Evolutionary conservation across 2,797 vertebrate genomes (phyloP), one percentile per base, ranked within the genome.

Genomic region (Tokudaia muenninki): DNA sequence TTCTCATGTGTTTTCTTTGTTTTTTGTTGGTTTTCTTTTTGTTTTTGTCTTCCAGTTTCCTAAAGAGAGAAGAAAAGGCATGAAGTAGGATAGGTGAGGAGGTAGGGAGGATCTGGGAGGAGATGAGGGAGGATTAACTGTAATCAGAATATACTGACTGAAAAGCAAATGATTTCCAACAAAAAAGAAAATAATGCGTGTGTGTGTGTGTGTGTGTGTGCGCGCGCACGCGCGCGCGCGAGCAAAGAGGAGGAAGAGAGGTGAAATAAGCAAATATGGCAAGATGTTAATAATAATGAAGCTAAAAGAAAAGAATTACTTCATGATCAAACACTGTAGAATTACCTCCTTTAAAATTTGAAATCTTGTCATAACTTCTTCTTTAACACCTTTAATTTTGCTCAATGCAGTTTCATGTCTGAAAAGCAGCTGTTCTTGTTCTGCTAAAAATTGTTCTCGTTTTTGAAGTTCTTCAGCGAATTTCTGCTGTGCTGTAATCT

Each of bases 391-490:
- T 67, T 97, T 97, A 94, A 99, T 98, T 97, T 98, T 99, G 94
- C 97, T 98, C 95, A 99, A 98, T 92, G 98, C 98, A 94, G 98
- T 97, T 98, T 99, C 99, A 57, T 98, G 98, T 97, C 98, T 99
- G 87, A 99, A 98, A 87, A 99, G 95, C 77, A 98, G 97, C 1
- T 96, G 96, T 98, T 99, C 99, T 97, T 98, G 98, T 95, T 99
- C 98, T 22, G 98, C 92, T 96, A 99, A 93, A 88, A 96, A 97
- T 44, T 0, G 61, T 90, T 99, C 99, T 80, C 96, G 97, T 84
- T 98, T 98, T 97, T 98, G 98, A 91, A 99, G 98, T 52, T 99
- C 98, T 41, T 97, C 98, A 87, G 99, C 98, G 98, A 99, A 98
- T 70, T 98, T 98, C 97, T 99, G 99, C 92, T 99, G 99, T 50